Percentiles rank a stretch among this genome's conserved stretches.
phyloP scores from a whole-genome alignment of 2,113 vertebrate genomes.

The Ciconia boyciana region DNA sequence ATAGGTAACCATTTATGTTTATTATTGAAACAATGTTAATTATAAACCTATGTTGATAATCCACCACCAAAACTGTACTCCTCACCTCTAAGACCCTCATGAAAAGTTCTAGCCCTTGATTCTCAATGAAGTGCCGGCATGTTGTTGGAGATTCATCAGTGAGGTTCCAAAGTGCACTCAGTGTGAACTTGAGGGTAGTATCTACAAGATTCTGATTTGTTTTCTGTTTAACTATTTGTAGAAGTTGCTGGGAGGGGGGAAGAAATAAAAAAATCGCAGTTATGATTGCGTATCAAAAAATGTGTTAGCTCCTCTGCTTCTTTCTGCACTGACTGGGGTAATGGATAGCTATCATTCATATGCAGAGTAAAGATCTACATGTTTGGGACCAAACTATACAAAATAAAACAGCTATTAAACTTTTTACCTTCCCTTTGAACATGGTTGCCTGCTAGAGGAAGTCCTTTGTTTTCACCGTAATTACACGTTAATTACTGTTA shows the following conservation, averaged over 20 bases:
- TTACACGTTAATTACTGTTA: neutral
- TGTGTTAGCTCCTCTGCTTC: neutral
- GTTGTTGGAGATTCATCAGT: constrained; percentile 99
- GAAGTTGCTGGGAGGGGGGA: constrained; percentile 84
- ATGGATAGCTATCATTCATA: neutral
- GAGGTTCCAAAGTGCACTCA: constrained; percentile 98
- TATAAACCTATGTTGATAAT: neutral
- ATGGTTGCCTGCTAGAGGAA: neutral
- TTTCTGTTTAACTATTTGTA: constrained; percentile 98
- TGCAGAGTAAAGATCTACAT: neutral
- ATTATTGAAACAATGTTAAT: neutral
- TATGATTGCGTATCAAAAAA: neutral
- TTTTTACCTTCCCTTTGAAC: neutral
- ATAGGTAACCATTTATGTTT: neutral
- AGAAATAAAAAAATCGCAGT: neutral
- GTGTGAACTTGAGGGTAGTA: constrained; percentile 95
- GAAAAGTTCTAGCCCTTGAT: constrained; percentile 96
- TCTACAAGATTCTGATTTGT: constrained; percentile 92
- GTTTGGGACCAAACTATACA: neutral
- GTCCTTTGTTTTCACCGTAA: neutral
- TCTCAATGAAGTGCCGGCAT: constrained; percentile 97
- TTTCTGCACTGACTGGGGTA: neutral
- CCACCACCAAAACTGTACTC: neutral
- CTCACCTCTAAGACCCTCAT: constrained; percentile 96
- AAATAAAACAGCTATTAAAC: neutral